A percentile compares a stretch with the other conserved stretches of the same genome.
phyloP scores from a whole-genome alignment of 1,140 invertebrate species.

The Hycleus phaleratus region DNA sequence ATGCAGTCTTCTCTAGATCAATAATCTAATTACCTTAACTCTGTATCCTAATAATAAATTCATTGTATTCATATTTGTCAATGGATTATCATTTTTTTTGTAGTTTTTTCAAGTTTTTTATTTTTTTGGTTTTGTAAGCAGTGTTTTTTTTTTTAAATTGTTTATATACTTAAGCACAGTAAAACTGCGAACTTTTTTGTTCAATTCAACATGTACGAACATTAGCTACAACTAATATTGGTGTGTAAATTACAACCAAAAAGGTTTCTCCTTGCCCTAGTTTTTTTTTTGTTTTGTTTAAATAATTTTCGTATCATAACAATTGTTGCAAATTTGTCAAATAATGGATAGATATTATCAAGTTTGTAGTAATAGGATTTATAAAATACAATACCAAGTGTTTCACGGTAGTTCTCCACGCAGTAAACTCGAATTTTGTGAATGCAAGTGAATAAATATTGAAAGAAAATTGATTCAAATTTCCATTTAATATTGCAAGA shows the following conservation, averaged over 20 bases:
- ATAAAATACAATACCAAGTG: slow-evolving; percentile 30
- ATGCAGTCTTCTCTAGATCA: slow-evolving; percentile 39
- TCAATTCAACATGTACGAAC: slow-evolving; percentile 34
- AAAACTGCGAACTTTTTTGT: slow-evolving; percentile 26
- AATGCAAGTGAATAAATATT: too few species aligned
- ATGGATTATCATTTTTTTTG: slow-evolving; percentile 39
- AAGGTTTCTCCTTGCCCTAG: slow-evolving; percentile 27
- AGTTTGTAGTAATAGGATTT: slow-evolving; percentile 27
- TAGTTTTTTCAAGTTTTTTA: slow-evolving; percentile 5
- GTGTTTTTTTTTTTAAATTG: slow-evolving; percentile 27
- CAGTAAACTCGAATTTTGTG: too few species aligned
- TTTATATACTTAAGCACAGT: slow-evolving; percentile 25
- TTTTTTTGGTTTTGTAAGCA: slow-evolving; percentile 33
- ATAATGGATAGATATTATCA: slow-evolving; percentile 24
- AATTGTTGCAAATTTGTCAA: slow-evolving; percentile 23
- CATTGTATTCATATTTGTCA: slow-evolving; percentile 43
- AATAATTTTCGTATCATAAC: slow-evolving; percentile 15
- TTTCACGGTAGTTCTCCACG: too few species aligned
- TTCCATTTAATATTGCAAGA: too few species aligned
- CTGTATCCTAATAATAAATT: slow-evolving; percentile 40
- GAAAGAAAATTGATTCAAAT: too few species aligned
- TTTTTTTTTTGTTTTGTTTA: slow-evolving; percentile 10
- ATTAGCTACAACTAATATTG: slow-evolving; percentile 33
- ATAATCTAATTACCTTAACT: slow-evolving; percentile 35
- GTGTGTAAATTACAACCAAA: slow-evolving; percentile 29